These are phyloP conservation scores for Rhinopomastus cyanomelas DNA, from an alignment of 2,113 vertebrate genomes.

Conservation along the genomic window DNA sequence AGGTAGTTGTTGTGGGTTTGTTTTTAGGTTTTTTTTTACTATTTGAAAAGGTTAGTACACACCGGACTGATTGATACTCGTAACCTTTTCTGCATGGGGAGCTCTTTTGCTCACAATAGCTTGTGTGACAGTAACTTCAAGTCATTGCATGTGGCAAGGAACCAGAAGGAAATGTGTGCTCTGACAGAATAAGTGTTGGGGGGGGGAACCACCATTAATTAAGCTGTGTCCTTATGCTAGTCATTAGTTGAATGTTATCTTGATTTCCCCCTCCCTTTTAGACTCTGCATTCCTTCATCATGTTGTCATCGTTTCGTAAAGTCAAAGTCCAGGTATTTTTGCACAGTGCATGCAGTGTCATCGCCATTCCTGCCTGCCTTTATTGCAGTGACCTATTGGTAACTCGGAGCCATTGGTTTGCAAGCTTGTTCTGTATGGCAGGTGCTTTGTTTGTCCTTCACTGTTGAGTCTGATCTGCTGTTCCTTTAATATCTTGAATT, in stretches of 20 bases:
- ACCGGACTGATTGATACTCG: neutral
- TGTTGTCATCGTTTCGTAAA: constrained; percentile 89
- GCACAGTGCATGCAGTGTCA: constrained; percentile 65
- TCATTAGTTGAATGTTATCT: constrained; percentile 66
- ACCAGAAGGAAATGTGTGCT: neutral
- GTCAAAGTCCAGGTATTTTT: constrained; percentile 89
- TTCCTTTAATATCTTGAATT: constrained; percentile 31
- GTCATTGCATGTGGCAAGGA: neutral
- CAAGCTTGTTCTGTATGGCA: neutral
- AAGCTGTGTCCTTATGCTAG: neutral
- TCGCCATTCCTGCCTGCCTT: constrained; percentile 64
- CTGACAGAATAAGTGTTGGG: neutral
- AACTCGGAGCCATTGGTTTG: neutral
- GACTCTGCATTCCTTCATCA: constrained; percentile 78
- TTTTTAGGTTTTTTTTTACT: neutral
- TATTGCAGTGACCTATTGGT: constrained; percentile 61
- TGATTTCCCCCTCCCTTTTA: constrained; percentile 72
- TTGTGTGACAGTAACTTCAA: neutral
- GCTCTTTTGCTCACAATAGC: neutral
- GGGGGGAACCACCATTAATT: neutral
- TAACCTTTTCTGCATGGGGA: neutral
- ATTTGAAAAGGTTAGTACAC: neutral
- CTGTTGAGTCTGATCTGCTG: neutral
- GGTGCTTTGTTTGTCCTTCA: neutral
- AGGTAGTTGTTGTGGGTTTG: neutral